Conservation (phyloP, 2,113 vertebrate species). For the Progne subis region DNA sequence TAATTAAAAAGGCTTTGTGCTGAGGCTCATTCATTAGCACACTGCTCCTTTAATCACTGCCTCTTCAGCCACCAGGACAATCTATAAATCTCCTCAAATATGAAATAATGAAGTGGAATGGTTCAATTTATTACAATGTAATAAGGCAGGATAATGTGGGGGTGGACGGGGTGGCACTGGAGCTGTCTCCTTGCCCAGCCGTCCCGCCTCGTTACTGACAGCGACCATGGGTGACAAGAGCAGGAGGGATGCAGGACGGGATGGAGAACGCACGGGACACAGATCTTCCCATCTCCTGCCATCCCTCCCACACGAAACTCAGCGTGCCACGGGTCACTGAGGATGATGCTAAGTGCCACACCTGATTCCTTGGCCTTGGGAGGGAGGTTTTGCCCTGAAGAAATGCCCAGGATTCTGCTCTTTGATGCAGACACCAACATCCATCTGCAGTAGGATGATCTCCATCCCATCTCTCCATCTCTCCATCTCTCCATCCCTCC, state of each 20-base stretch:
- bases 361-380: rapidly evolving
- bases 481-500: neutral
- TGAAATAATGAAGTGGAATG: conserved; percentile 84
- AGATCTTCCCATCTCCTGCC: neutral
- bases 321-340: rapidly evolving
- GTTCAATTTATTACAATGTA: conserved; percentile 78
- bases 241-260: neutral
- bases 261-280: rapidly evolving
- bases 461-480: neutral
- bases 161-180: conserved; percentile 63
- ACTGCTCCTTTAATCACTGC: conserved; percentile 78
- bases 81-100: conserved; percentile 84
- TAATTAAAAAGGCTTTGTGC: conserved; percentile 79
- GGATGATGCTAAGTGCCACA: neutral
- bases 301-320: rapidly evolving
- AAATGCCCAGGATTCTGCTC: neutral
- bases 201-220: conserved; percentile 59
- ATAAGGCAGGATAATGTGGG: conserved; percentile 73
- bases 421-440: neutral
- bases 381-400: neutral
- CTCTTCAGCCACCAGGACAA: conserved; percentile 81
- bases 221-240: neutral
- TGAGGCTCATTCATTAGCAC: conserved; percentile 73
- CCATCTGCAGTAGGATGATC: no score
- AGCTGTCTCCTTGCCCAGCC: conserved; percentile 41